Evolutionary conservation across 2,113 vertebrate genomes (phyloP).

Genomic region (Pandion haliaetus): DNA sequence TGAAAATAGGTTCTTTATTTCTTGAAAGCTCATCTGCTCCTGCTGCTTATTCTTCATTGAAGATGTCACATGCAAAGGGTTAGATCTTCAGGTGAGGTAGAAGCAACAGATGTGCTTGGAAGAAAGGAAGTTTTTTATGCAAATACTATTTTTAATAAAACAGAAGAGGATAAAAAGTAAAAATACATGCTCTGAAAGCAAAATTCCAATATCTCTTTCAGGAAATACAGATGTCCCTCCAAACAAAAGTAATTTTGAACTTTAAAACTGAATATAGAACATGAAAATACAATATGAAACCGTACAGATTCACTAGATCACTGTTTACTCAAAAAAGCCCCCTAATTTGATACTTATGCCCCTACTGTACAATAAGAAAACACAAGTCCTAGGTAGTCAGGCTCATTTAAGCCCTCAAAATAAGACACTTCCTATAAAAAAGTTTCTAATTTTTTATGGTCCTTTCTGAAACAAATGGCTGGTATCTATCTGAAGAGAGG

Average conservation of each 20-base stretch:
- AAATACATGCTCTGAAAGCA: constrained; percentile 11
- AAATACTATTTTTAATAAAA: constrained; percentile 60
- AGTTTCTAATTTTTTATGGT: not conserved
- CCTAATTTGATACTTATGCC: not conserved
- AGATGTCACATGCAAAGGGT: constrained; percentile 40
- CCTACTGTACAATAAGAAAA: not conserved
- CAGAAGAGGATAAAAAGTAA: not conserved
- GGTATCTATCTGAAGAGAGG: not conserved
- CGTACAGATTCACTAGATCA: not conserved
- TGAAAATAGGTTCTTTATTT: constrained; percentile 64
- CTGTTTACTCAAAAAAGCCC: not conserved
- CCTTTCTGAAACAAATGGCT: not conserved
- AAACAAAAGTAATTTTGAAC: not conserved
- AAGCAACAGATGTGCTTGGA: constrained; percentile 58
- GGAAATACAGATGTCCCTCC: not conserved
- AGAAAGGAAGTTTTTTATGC: constrained; percentile 39
- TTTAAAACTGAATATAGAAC: not conserved
- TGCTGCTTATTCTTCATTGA: constrained; percentile 55
- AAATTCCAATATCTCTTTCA: not conserved
- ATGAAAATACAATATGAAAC: not conserved
- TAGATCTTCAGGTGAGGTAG: constrained; percentile 52
- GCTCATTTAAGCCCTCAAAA: not conserved
- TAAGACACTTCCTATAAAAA: not conserved
- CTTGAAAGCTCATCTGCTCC: constrained; percentile 64
- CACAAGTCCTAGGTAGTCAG: not conserved